Conservation (phyloP, 2,113 vertebrate species). For the Anthoscopus minutus region DNA sequence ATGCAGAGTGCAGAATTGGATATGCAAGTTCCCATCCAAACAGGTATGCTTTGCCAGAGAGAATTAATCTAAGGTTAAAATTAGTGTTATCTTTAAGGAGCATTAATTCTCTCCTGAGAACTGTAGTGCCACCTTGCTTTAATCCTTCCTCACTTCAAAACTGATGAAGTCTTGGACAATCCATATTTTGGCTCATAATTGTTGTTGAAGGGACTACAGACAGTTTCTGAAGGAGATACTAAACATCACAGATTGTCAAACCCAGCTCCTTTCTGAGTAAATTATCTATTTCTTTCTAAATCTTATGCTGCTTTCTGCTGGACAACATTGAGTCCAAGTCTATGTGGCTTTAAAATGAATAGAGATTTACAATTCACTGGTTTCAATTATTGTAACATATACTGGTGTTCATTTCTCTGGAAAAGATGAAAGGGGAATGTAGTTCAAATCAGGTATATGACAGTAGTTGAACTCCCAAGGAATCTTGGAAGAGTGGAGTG, state of each 20-base stretch:
- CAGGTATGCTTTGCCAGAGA: not conserved
- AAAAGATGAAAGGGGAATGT: not conserved
- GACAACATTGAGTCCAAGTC: not conserved
- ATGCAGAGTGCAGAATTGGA: not conserved
- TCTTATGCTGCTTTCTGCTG: not conserved
- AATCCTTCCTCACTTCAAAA: not conserved
- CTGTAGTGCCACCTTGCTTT: not conserved
- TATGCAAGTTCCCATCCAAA: not conserved
- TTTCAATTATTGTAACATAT: constrained; percentile 24
- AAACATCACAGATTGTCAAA: not conserved
- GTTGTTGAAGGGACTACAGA: not conserved
- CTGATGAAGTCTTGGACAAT: not conserved
- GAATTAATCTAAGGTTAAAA: not conserved
- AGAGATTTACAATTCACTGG: constrained; percentile 16
- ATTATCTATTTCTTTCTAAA: not conserved
- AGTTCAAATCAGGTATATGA: constrained; percentile 16
- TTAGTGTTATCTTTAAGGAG: not conserved
- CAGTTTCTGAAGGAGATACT: not conserved
- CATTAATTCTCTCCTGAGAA: not conserved
- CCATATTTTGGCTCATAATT: not conserved
- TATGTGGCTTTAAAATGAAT: not conserved
- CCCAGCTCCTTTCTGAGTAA: not conserved
- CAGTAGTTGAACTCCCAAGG: constrained; percentile 44
- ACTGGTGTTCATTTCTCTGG: not conserved
- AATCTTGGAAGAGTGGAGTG: constrained; percentile 36